Base-by-base conservation (phyloP, 2,113 vertebrate genomes). In the Lutjanus erythropterus region DNA sequence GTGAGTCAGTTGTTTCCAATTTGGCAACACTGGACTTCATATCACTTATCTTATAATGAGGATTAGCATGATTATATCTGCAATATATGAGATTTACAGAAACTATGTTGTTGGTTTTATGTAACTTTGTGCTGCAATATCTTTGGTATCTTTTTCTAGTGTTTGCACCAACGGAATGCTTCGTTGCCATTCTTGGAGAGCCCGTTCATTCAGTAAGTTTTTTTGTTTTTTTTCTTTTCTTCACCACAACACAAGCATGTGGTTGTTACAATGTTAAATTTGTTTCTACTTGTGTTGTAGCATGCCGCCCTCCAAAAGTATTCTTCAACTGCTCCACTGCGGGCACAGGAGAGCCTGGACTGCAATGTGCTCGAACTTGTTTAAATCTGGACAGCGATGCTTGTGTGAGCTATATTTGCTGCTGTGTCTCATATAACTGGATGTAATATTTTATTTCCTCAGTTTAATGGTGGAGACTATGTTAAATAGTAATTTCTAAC, bases 121-220 rank as follows among this genome's bases (percentile, higher is more conserved):
- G 37, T 52, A 12, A 9, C 1, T 70, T 47, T 68, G 19, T 41
- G 9, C 62, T 80, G 3, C 2, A 55, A 3, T 42, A 37, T 78
- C 4, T 59, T 33, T 60, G 8, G 8, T 66, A 12, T 71, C 47
- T 53, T 68, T n/a, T 81, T 52, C 3, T 64, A 99, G 98, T 69
- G 71, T 95, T 21, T 99, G 98, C 81, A 95, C 73, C 56, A 94
- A 96, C 49, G 98, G 95, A 74, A 91, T 91, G 64, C 86, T 99
- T 72, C 92, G 93, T 0, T 99, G 98, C 67, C 86, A 44, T 47
- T 91, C 94, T 65, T 91, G 82, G 92, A 86, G n/a, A 6, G 0
- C 79, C 11, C 80, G n/a, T 42, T 93, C 75, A 75, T 58, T 75
- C 72, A 64, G 96, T 97, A 91, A 86, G 74, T 82, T 75, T 35